phyloP scores from a whole-genome alignment of 2,888 invertebrate species.

The Hirtodrosophila alboralis region DNA sequence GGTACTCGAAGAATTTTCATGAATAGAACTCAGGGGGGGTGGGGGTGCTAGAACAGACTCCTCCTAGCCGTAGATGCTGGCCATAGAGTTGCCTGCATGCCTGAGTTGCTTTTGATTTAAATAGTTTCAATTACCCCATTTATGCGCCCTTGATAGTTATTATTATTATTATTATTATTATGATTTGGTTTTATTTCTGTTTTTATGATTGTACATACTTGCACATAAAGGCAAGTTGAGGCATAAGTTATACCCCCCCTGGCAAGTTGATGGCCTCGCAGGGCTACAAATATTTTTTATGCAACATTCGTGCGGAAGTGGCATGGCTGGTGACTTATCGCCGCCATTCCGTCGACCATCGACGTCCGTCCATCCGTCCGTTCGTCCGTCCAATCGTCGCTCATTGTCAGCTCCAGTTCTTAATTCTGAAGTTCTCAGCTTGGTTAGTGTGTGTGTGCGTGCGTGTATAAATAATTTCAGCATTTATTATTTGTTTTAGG shows the following conservation, averaged over 20 bases:
- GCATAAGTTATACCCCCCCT: too few relatives aligned
- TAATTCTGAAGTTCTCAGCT: neutral
- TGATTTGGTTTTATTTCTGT: slow-evolving; percentile 8
- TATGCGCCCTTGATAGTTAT: slow-evolving; percentile 45
- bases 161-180: slow-evolving; percentile 48
- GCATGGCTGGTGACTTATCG: slow-evolving; percentile 75
- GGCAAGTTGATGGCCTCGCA: slow-evolving; percentile 21
- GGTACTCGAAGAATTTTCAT: slow-evolving; percentile 44
- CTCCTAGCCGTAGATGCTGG: neutral
- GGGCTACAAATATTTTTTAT: slow-evolving; percentile 50
- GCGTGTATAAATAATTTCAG: slow-evolving; percentile 75
- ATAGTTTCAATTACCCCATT: slow-evolving; percentile 58
- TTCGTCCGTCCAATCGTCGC: slow-evolving; percentile 38
- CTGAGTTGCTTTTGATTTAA: slow-evolving; percentile 57
- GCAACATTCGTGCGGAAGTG: slow-evolving; percentile 70
- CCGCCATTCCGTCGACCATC: slow-evolving; percentile 66
- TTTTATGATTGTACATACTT: neutral
- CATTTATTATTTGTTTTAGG: slow-evolving; percentile 76
- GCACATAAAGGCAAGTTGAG: too few relatives aligned
- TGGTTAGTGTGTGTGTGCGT: slow-evolving; percentile 52
- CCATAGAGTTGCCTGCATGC: too few relatives aligned
- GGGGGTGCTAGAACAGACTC: slow-evolving; percentile 4
- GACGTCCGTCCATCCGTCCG: slow-evolving; percentile 42
- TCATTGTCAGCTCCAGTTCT: slow-evolving; percentile 43
- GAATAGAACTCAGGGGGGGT: slow-evolving; percentile 1